A percentile compares a stretch with the other conserved stretches of the same genome.
Evolutionary conservation across 2,888 invertebrate genomes (phyloP).

Genomic region (Aporophyla lueneburgensis): DNA sequence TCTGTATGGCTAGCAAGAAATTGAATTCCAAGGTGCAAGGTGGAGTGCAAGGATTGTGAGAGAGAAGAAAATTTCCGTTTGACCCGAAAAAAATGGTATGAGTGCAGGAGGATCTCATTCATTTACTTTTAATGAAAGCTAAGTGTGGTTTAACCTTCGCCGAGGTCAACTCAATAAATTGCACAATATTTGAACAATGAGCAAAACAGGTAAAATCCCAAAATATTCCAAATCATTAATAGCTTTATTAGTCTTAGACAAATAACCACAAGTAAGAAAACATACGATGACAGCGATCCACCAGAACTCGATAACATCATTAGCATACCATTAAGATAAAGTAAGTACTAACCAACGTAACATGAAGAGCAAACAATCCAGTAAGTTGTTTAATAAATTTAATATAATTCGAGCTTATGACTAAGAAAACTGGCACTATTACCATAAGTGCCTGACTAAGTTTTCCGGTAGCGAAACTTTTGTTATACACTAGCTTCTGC

Average conservation of each 20-base stretch:
- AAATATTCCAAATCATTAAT: background rate
- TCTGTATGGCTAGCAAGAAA: background rate
- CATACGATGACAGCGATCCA: background rate
- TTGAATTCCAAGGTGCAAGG: background rate
- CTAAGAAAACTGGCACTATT: background rate
- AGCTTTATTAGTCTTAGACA: slow-evolving; percentile 8
- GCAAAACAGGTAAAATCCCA: background rate
- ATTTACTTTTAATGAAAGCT: background rate
- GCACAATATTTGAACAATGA: slow-evolving; percentile 1
- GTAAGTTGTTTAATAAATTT: background rate
- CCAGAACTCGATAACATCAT: slow-evolving; percentile 4
- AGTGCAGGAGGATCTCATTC: too few species aligned
- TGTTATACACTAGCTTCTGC: background rate
- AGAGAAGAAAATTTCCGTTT: too few species aligned
- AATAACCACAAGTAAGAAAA: slow-evolving; percentile 6
- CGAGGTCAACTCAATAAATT: background rate
- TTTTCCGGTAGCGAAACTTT: background rate
- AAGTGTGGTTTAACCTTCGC: background rate
- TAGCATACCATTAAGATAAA: slow-evolving; percentile 3
- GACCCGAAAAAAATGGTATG: background rate
- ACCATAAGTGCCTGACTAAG: background rate
- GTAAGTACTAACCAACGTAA: background rate
- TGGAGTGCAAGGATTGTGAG: background rate
- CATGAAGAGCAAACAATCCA: slow-evolving; percentile 4
- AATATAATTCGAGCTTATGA: background rate